Percentiles rank a stretch among this genome's conserved stretches.
Conservation (phyloP, 2,797 vertebrate genomes). For the Propithecus perrieri region DNA sequence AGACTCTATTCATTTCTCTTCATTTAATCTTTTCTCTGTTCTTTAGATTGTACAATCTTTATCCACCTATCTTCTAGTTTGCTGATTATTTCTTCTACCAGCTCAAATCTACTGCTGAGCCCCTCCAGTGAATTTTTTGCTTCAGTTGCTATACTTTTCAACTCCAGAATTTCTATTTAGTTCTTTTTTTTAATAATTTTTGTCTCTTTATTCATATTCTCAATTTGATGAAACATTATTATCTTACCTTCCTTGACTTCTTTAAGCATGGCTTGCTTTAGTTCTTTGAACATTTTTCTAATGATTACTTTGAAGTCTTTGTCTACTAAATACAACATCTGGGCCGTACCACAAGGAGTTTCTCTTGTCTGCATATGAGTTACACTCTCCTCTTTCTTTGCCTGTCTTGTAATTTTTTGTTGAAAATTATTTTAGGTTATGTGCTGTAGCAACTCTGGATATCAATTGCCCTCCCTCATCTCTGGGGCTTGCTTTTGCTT, state of each 20-base stretch:
- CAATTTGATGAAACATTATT: background rate
- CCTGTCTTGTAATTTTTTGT: background rate
- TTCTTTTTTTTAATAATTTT: background rate
- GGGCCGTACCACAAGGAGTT: background rate
- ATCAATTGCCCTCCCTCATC: background rate
- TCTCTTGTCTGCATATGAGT: background rate
- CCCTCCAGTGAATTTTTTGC: background rate
- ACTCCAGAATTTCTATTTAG: background rate
- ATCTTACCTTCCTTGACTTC: background rate
- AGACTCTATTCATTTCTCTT: background rate
- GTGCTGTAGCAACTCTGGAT: background rate
- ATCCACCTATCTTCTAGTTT: background rate
- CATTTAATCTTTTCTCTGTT: background rate
- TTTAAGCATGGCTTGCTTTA: background rate
- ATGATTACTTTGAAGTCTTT: background rate
- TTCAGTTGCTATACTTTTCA: background rate
- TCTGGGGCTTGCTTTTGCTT: background rate
- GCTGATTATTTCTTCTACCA: background rate
- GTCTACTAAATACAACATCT: background rate
- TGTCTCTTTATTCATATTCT: background rate
- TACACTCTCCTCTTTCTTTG: background rate
- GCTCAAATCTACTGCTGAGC: background rate
- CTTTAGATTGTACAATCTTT: background rate
- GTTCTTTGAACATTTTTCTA: background rate
- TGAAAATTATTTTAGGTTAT: conserved; percentile 12